Conservation (phyloP, 2,113 vertebrate species). For the Sphyrna mokarran region DNA sequence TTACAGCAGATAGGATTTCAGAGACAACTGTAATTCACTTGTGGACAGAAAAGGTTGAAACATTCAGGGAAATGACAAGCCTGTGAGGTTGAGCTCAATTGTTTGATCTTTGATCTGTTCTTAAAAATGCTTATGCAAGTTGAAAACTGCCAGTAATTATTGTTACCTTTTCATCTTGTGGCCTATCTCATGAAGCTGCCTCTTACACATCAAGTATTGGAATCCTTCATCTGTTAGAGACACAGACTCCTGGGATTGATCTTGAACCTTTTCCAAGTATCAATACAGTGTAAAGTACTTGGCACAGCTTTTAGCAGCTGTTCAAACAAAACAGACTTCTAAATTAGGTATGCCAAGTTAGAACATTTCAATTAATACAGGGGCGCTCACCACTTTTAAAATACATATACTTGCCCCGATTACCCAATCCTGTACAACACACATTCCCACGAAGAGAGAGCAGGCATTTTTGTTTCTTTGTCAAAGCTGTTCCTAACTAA, state of each 20-base stretch:
- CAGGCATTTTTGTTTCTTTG: neutral
- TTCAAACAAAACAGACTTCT: neutral
- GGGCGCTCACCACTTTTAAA: neutral
- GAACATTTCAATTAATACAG: neutral
- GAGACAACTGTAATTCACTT: neutral
- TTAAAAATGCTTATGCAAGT: neutral
- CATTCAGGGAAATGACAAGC: neutral
- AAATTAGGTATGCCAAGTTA: neutral
- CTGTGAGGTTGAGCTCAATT: neutral
- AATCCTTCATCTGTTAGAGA: neutral
- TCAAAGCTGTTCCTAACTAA: neutral
- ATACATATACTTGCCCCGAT: neutral
- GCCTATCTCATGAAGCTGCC: neutral
- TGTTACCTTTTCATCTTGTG: neutral
- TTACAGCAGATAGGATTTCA: neutral
- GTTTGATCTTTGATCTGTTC: neutral
- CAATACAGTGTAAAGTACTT: neutral
- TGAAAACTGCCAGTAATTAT: neutral
- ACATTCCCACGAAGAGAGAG: neutral
- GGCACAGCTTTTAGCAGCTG: neutral
- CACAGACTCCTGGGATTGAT: neutral
- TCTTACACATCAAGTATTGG: neutral
- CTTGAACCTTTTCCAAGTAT: neutral
- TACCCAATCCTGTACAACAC: neutral
- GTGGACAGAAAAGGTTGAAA: neutral